These are phyloP conservation scores for Papilio glaucus DNA, from an alignment of 1,140 invertebrate species.

Conservation along the genomic window DNA sequence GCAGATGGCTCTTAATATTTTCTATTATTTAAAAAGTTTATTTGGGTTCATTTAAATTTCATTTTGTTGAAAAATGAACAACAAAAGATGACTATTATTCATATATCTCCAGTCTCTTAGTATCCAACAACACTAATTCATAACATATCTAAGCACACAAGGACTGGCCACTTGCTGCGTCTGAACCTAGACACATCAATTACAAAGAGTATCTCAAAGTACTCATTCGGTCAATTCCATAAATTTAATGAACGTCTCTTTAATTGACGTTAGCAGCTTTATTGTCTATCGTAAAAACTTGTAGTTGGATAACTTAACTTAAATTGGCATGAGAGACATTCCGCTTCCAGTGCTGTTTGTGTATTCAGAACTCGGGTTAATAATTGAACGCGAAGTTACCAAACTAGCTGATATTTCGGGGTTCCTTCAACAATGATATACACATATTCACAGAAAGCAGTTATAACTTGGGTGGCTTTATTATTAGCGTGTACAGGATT, in stretches of 20 bases:
- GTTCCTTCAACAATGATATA: neutral
- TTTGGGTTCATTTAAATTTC: neutral
- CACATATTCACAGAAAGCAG: neutral
- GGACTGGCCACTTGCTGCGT: too few relatives aligned
- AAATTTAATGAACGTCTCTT: neutral
- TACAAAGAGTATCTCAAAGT: neutral
- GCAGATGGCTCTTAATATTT: neutral
- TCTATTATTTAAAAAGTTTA: neutral
- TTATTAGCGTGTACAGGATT: neutral
- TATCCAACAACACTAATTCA: too few relatives aligned
- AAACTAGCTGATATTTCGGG: neutral
- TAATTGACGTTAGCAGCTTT: neutral
- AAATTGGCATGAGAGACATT: slow-evolving; percentile 6
- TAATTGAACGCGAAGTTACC: slow-evolving; percentile 5
- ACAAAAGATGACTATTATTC: neutral
- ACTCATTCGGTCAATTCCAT: neutral
- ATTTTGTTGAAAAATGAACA: neutral
- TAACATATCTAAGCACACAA: too few relatives aligned
- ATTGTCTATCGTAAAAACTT: neutral
- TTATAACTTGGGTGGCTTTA: neutral
- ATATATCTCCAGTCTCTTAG: too few relatives aligned
- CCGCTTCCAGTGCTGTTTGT: neutral
- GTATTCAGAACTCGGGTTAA: slow-evolving; percentile 12
- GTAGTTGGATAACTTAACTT: neutral
- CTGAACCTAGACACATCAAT: too few relatives aligned